Conservation (phyloP, 2,888 invertebrate genomes). For the Mamestra brassicae region DNA sequence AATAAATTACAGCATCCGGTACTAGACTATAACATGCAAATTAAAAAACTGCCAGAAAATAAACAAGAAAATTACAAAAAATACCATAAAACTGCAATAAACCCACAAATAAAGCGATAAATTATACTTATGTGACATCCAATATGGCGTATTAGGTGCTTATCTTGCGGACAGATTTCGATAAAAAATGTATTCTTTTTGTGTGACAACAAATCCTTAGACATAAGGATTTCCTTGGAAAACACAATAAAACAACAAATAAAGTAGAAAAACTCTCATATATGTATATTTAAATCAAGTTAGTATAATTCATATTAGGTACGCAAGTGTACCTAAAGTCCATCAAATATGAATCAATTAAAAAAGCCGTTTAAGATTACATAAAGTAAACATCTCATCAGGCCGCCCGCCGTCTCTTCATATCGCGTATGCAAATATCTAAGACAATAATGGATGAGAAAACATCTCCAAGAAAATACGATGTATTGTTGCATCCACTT, state of each 20-base stretch:
- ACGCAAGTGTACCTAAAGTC: background rate
- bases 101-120: constrained; percentile 23
- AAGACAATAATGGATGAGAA: constrained; percentile 76
- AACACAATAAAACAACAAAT: background rate
- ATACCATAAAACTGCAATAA: constrained; percentile 24
- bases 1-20: constrained; percentile 12
- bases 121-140: constrained; percentile 7
- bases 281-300: background rate
- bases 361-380: constrained; percentile 25
- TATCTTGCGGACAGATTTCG: background rate
- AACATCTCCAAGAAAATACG: constrained; percentile 70
- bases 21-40: constrained; percentile 68
- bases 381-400: constrained; percentile 28
- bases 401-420: constrained; percentile 50
- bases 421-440: constrained; percentile 76
- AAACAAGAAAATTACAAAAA: constrained; percentile 31
- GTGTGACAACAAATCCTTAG: background rate
- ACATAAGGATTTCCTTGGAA: background rate
- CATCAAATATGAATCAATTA: constrained; percentile 18
- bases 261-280: background rate
- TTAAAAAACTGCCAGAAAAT: constrained; percentile 66
- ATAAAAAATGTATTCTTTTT: background rate
- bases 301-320: background rate
- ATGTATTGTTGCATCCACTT: constrained; percentile 72
- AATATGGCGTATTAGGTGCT: background rate